Percentiles rank a stretch among this genome's conserved stretches.
phyloP scores from a whole-genome alignment of 2,797 vertebrate species.

The Molossus molossus region DNA sequence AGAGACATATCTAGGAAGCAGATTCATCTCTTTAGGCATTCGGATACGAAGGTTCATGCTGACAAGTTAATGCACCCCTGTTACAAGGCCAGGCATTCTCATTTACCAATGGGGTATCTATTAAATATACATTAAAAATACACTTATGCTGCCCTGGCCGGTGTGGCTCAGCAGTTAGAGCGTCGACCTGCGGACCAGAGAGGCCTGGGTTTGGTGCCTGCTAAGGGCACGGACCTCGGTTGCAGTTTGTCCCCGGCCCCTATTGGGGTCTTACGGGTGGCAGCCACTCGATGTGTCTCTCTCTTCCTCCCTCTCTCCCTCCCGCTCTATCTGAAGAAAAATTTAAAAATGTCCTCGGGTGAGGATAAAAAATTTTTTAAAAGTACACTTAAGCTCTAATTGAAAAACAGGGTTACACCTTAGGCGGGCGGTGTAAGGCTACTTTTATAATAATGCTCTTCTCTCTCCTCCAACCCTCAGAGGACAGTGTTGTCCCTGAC shows the following conservation, averaged over 20 bases:
- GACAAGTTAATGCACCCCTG: slow-evolving; percentile 40
- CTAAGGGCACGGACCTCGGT: too few species aligned
- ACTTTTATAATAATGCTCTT: not conserved
- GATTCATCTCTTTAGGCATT: slow-evolving; percentile 61
- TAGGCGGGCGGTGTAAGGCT: not conserved
- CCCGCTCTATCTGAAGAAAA: too few species aligned
- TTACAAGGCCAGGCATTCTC: slow-evolving; percentile 52
- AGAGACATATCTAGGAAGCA: slow-evolving; percentile 39
- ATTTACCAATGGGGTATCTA: slow-evolving; percentile 1
- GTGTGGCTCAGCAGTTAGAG: too few species aligned
- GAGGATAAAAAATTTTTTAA: too few species aligned
- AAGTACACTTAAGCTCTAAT: not conserved
- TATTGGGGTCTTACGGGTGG: too few species aligned
- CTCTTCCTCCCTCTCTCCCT: too few species aligned
- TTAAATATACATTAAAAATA: slow-evolving; percentile 21
- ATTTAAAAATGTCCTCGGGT: too few species aligned
- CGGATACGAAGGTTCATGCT: slow-evolving; percentile 54
- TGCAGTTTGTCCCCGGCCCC: too few species aligned
- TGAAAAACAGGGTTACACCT: not conserved
- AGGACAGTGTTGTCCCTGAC: not conserved
- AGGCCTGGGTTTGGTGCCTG: too few species aligned
- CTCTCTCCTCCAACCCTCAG: not conserved
- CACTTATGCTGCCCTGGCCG: too few species aligned
- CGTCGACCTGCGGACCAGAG: too few species aligned
- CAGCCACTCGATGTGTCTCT: too few species aligned